Evolutionary conservation across 2,797 vertebrate species (phyloP), one percentile per base, ranked within the genome.

Genomic region (Siniperca undulata): DNA sequence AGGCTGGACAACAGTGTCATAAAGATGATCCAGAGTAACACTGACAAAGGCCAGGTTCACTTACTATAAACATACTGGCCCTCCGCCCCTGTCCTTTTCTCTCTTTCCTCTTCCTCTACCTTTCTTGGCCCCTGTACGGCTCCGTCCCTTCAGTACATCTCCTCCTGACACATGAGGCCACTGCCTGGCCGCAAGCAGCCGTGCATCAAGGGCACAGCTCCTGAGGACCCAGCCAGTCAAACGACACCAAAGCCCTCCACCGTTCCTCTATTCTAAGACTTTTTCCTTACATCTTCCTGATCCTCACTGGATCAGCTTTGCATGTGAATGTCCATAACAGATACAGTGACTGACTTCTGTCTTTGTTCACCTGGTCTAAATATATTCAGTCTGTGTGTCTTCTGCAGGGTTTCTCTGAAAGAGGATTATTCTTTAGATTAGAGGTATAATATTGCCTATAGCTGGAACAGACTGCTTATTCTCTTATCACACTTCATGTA

Each of bases 111-210:
- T 61, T 68, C 46, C 72, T 76, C 50, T 27, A 52, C 8, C 53
- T 30, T 69, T 44, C 55, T 60, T 42, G 64, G 48, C 68, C 61
- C 38, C 16, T 5, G 34, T 72, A 52, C 10, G 12, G 48, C 82
- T 73, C 38, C 42, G 8, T 56, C 48, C 64, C 68, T 52, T 66
- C 68, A 68, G 72, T 40, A 34, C 7, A 42, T 75, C 76, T 82
- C 42, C 53, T 71, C 22, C 81, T 90, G 86, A 92, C 80, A 88
- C 91, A 92, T 89, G 85, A 87, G 86, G 78, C 83, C 66, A 12
- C 72, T 59, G 88, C 58, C 79, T 74, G 66, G 70, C 77, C 11
- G 20, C 50, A 38, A 50, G 80, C 77, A 74, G 66, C 22, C 8
- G 83, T 75, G 82, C 80, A 88, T 81, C 77, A 87, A 90, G 85